A percentile compares a stretch with the other conserved stretches of the same genome.
phyloP scores from a whole-genome alignment of 2,797 vertebrate genomes.

The Cephalopachus bancanus region DNA sequence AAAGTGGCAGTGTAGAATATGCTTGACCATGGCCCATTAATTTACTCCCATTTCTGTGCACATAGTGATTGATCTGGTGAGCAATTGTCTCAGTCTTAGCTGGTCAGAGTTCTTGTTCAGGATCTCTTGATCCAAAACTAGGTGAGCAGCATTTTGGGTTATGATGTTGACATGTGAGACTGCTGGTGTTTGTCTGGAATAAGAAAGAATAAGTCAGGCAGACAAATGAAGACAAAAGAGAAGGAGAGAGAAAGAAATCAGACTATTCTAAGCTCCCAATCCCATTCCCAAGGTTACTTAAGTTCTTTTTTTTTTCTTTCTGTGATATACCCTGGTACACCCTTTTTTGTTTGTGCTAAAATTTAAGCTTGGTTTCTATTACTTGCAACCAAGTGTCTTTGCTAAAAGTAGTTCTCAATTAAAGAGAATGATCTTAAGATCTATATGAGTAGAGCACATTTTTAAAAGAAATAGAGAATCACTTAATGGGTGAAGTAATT shows the following conservation, averaged over 20 bases:
- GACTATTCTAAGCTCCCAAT: not conserved
- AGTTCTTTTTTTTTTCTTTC: not conserved
- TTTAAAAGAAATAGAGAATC: slow-evolving; percentile 36
- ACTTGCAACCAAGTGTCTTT: not conserved
- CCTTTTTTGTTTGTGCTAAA: not conserved
- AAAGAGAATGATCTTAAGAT: slow-evolving; percentile 17
- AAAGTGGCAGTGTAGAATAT: not conserved
- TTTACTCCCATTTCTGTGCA: not conserved
- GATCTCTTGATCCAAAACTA: not conserved
- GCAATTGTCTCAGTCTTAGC: not conserved
- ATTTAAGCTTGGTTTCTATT: slow-evolving; percentile 7
- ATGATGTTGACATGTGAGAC: not conserved
- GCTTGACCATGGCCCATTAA: not conserved
- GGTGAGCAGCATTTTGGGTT: not conserved
- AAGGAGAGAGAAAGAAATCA: not conserved
- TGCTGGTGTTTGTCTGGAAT: not conserved
- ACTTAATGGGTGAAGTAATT: not conserved
- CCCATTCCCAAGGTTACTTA: not conserved
- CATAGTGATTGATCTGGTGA: not conserved
- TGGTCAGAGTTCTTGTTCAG: not conserved
- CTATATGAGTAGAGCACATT: not conserved
- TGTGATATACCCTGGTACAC: not conserved
- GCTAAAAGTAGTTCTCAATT: slow-evolving; percentile 32
- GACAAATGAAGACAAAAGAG: not conserved
- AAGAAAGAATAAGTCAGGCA: not conserved